These are phyloP conservation scores for Polyodon spathula DNA, from an alignment of 2,113 vertebrate genomes.

Conservation along the genomic window DNA sequence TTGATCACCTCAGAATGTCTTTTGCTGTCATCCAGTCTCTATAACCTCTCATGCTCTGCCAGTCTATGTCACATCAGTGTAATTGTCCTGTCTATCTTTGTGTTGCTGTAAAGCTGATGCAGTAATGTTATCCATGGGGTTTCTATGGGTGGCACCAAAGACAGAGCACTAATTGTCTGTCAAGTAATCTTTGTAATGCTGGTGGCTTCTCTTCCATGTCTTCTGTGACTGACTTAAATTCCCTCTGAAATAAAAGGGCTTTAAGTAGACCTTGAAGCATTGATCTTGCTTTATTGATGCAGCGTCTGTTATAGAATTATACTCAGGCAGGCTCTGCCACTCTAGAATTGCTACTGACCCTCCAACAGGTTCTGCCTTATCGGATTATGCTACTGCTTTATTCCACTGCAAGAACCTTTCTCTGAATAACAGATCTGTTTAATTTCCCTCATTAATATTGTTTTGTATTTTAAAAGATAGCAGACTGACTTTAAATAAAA, in stretches of 20 bases:
- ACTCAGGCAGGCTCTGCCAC: neutral
- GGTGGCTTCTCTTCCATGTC: conserved; percentile 2
- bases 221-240: conserved; percentile 2
- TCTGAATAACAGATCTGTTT: neutral
- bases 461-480: neutral
- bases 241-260: neutral
- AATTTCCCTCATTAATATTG: neutral
- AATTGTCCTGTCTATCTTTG: conserved; percentile 6
- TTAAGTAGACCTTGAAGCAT: conserved; percentile 1
- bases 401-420: neutral
- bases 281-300: conserved; percentile 4
- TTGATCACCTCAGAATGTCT: conserved; percentile 8
- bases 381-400: neutral
- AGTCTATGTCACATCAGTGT: conserved; percentile 3
- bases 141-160: conserved; percentile 1
- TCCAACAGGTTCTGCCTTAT: neutral
- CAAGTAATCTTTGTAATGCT: neutral
- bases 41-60: neutral
- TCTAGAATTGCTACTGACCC: neutral
- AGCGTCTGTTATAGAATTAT: conserved; percentile 1
- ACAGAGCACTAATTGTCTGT: neutral
- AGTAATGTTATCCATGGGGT: neutral
- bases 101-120: neutral
- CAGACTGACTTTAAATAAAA: neutral
- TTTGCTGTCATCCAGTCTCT: conserved; percentile 1